Base-by-base conservation (phyloP, 2,113 vertebrate genomes). In the Sterna hirundo region DNA sequence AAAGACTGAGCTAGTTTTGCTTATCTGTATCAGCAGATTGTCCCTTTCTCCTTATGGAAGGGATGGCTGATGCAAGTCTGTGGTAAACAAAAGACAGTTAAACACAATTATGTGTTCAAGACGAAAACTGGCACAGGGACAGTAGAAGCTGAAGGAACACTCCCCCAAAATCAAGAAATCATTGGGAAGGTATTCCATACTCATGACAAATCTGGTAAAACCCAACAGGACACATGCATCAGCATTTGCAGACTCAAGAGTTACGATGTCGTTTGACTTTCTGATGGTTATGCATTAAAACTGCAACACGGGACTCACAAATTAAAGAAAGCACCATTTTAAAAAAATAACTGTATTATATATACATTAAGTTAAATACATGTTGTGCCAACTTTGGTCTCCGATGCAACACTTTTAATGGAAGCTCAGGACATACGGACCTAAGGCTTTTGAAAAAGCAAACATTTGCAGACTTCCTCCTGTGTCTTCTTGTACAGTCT, bases 1-100 rank as follows among this genome's bases (percentile, higher is more conserved):
- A 76, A 85, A 94, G 62, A 71, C 78, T 80, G 87, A 94, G 62
- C 51, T 80, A 54, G 30, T 82, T 86, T 83, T 88, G 21, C 82
- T 96, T 93, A 93, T 94, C 90, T 80, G 15, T 69, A 88, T 91
- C 84, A 85, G 84, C 82, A 96, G 87, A 64, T 57, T 91, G 78
- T 75, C 60, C n/a, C 16, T 83, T 92, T 38, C 55, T 81, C 57
- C 65, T 84, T 64, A 44, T 22, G 55, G 86, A 88, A 55, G 75
- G 62, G 23, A 34, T 74, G 72, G 16, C 51, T 83, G 79, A 87
- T 0, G 0, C 7, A 83, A 66, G 21, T 5, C 66, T 55, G 16
- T 1, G 2, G 85, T 52, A 54, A 86, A 68, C 7, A 90, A 76
- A 68, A 71, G 23, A 62, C 74, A 83, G 23, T 85, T 79, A 87